phyloP scores from a whole-genome alignment of 2,113 vertebrate genomes.

The Ceuthmochares aereus region DNA sequence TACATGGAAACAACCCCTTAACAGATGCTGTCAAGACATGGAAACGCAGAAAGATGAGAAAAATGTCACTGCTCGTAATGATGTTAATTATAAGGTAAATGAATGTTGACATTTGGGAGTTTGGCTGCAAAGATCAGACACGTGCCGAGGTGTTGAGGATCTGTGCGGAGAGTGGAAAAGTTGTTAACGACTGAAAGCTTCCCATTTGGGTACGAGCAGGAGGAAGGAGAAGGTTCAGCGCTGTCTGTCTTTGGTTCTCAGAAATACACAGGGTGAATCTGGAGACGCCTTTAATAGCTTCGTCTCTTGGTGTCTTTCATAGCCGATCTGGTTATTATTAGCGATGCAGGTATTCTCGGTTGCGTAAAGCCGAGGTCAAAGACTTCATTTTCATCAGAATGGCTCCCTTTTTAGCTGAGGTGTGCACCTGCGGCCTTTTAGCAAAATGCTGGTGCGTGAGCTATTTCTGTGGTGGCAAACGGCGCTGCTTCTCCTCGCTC shows the following conservation, averaged over 20 bases:
- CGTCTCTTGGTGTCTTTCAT: neutral
- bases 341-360: neutral
- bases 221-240: neutral
- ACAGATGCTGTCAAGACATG: neutral
- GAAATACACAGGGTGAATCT: neutral
- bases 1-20: neutral
- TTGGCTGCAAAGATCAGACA: constrained; percentile 5
- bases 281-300: neutral
- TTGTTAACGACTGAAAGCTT: neutral
- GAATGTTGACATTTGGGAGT: constrained; percentile 41
- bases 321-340: neutral
- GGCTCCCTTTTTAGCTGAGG: neutral
- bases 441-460: rapidly evolving
- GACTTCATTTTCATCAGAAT: neutral
- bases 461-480: neutral
- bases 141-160: neutral
- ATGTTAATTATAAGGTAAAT: constrained; percentile 64
- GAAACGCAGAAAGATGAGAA: neutral
- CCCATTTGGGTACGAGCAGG: neutral
- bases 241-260: neutral
- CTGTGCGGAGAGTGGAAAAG: neutral
- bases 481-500: rapidly evolving
- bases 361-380: neutral
- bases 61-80: constrained; percentile 45
- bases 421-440: neutral